phyloP scores from a whole-genome alignment of 2,797 vertebrate species.

The Anniella stebbinsi region DNA sequence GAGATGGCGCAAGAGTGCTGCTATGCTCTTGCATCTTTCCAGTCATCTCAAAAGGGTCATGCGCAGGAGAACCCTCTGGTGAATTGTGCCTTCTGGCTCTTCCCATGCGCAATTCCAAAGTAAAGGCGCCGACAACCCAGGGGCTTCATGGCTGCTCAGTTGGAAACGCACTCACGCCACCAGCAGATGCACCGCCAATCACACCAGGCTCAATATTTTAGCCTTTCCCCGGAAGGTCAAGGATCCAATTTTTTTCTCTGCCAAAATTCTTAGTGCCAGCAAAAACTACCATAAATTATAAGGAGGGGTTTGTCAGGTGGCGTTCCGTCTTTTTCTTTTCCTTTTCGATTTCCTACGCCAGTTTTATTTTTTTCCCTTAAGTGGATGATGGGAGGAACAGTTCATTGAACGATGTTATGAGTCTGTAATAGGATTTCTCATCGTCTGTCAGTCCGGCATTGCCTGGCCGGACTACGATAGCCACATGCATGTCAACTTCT shows the following conservation, averaged over 20 bases:
- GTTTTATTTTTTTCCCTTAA: slow-evolving; percentile 43
- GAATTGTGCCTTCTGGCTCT: too few species aligned
- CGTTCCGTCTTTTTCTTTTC: slow-evolving; percentile 12
- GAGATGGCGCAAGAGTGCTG: not conserved
- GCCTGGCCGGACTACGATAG: slow-evolving; percentile 91
- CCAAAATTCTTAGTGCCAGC: slow-evolving; percentile 61
- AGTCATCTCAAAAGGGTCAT: not conserved
- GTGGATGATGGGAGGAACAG: slow-evolving; percentile 80
- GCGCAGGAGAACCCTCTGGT: not conserved
- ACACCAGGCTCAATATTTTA: slow-evolving; percentile 37
- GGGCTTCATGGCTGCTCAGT: not conserved
- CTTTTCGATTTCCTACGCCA: not conserved
- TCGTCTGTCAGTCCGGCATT: slow-evolving; percentile 94
- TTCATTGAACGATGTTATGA: slow-evolving; percentile 91
- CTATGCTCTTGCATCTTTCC: too few species aligned
- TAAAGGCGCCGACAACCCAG: slow-evolving; percentile 4
- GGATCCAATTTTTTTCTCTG: slow-evolving; percentile 31
- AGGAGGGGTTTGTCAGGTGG: slow-evolving; percentile 28
- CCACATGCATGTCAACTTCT: slow-evolving; percentile 88
- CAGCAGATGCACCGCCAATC: slow-evolving; percentile 3
- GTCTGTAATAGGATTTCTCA: slow-evolving; percentile 87
- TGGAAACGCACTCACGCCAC: slow-evolving; percentile 14
- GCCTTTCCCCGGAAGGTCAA: slow-evolving; percentile 25
- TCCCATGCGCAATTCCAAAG: slow-evolving; percentile 18
- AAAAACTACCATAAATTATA: slow-evolving; percentile 60